Percentiles rank a stretch among this genome's conserved stretches.
These are phyloP conservation scores for Polydrusus tereticollis DNA, from an alignment of 2,888 invertebrate species.

Conservation along the genomic window DNA sequence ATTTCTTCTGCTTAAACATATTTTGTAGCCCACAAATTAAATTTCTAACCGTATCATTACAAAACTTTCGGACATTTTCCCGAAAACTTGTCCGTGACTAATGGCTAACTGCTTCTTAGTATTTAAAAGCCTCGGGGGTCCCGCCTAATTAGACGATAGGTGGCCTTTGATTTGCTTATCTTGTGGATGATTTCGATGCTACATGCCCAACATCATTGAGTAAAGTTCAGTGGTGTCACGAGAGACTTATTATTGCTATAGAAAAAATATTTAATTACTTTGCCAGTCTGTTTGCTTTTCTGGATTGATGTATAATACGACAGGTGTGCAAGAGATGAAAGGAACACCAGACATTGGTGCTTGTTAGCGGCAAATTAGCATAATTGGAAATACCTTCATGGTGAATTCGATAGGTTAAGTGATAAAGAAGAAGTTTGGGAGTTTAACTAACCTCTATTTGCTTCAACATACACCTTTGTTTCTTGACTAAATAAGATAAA, in stretches of 20 bases:
- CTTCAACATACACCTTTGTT: too few relatives aligned
- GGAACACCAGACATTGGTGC: too few relatives aligned
- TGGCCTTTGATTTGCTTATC: conserved; percentile 25
- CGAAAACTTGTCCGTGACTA: conserved; percentile 1
- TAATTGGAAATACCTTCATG: too few relatives aligned
- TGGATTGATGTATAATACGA: too few relatives aligned
- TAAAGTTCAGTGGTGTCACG: conserved; percentile 15
- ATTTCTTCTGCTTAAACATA: neutral
- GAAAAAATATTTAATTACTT: too few relatives aligned
- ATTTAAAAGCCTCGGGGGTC: conserved; percentile 13
- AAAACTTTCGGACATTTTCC: neutral
- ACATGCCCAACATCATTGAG: conserved; percentile 8
- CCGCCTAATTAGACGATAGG: conserved; percentile 27
- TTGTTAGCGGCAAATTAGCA: too few relatives aligned
- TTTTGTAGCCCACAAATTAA: neutral
- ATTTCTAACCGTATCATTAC: neutral
- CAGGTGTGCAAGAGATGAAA: too few relatives aligned
- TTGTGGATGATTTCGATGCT: conserved; percentile 4
- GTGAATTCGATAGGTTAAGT: too few relatives aligned
- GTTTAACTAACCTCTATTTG: too few relatives aligned
- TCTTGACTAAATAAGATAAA: too few relatives aligned
- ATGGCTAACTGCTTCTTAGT: conserved; percentile 23
- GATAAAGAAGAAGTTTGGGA: too few relatives aligned
- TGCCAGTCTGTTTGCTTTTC: too few relatives aligned
- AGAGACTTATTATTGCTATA: neutral